These are phyloP conservation scores for Mesopsocus fuscifrons DNA, from an alignment of 2,888 invertebrate genomes.

Conservation along the genomic window DNA sequence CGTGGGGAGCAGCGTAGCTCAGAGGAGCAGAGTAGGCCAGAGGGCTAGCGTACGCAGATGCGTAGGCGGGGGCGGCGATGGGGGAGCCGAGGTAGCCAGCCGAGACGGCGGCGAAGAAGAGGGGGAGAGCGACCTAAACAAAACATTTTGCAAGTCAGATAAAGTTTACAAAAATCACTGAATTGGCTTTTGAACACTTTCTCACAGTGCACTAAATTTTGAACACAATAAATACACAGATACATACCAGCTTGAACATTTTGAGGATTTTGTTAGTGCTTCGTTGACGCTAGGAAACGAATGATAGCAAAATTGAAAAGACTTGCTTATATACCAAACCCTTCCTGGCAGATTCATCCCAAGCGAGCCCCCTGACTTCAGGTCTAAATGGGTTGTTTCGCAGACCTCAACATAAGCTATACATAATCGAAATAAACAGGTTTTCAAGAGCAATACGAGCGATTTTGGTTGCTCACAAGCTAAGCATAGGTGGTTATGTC, in stretches of 20 bases:
- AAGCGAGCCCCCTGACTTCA: background rate
- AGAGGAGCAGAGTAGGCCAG: conserved; percentile 26
- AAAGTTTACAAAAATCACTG: no score
- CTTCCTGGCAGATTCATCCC: background rate
- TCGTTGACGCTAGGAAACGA: conserved; percentile 3
- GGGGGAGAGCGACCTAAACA: conserved; percentile 23
- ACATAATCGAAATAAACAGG: no score
- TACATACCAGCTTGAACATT: conserved; percentile 9
- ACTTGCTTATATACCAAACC: background rate
- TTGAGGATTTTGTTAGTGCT: conserved; percentile 5
- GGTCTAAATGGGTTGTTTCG: no score
- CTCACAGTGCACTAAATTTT: conserved; percentile 1
- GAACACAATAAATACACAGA: background rate
- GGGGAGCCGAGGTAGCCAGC: conserved; percentile 25
- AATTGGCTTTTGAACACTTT: no score
- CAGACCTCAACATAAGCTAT: no score
- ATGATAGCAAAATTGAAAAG: background rate
- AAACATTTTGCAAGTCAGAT: background rate
- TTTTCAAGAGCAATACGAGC: no score
- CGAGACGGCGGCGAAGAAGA: conserved; percentile 23
- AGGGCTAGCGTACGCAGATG: conserved; percentile 17
- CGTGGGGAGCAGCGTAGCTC: conserved; percentile 21
- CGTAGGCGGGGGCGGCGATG: conserved; percentile 17
- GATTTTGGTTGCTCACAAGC: no score
- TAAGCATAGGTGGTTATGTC: background rate